Evolutionary conservation across 2,113 vertebrate genomes (phyloP).

Genomic region (Podiceps cristatus): DNA sequence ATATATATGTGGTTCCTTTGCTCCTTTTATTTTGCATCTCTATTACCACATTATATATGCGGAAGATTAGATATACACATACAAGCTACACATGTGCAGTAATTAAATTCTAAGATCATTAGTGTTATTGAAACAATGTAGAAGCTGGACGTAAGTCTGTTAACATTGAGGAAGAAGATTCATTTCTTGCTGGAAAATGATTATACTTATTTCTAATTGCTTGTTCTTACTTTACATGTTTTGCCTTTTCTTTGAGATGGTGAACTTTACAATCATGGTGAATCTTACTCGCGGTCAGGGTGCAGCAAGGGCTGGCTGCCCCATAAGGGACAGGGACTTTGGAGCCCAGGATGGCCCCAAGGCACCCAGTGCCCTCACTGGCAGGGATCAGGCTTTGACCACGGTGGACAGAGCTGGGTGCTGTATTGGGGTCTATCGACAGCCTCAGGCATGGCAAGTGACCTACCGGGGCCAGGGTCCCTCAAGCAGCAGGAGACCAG

Average conservation of each 20-base stretch:
- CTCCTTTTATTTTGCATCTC: background rate
- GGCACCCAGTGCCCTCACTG: background rate
- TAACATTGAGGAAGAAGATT: background rate
- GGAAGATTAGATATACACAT: background rate
- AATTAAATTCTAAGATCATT: background rate
- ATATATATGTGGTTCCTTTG: background rate
- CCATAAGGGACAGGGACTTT: rapidly evolving
- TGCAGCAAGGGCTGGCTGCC: background rate
- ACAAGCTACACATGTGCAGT: background rate
- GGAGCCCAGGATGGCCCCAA: background rate
- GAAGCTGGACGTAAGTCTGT: background rate
- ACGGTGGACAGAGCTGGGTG: rapidly evolving
- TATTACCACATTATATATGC: background rate
- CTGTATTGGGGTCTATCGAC: rapidly evolving
- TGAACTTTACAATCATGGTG: background rate
- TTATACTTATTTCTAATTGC: background rate
- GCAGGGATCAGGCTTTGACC: background rate
- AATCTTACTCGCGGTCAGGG: background rate
- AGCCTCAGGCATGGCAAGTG: background rate
- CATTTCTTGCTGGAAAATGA: background rate
- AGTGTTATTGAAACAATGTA: background rate
- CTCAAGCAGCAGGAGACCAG: background rate
- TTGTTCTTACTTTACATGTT: background rate
- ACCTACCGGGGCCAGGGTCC: background rate
- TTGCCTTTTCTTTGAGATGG: background rate